phyloP scores from a whole-genome alignment of 1,140 invertebrate genomes.

The Ladona fulva region DNA sequence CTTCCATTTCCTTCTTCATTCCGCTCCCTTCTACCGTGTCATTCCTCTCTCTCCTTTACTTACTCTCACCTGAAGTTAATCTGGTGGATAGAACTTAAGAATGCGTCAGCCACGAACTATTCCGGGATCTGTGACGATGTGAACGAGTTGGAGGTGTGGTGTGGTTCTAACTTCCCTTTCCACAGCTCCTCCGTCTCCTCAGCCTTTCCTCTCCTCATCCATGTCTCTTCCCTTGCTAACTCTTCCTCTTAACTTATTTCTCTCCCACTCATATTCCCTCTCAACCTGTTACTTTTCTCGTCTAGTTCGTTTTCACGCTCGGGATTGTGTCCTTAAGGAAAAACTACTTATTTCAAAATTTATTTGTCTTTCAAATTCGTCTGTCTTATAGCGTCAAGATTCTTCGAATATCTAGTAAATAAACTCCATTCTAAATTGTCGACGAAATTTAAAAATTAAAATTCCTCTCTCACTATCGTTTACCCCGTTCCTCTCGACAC shows the following conservation, averaged over 20 bases:
- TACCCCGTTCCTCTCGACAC: too few relatives aligned
- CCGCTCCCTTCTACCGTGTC: not conserved
- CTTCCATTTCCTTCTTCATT: not conserved
- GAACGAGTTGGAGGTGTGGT: not conserved
- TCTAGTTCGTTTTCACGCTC: too few relatives aligned
- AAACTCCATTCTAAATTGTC: too few relatives aligned
- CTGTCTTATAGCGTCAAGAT: too few relatives aligned
- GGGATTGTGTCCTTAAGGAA: too few relatives aligned
- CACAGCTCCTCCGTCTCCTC: not conserved
- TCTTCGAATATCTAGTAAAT: too few relatives aligned
- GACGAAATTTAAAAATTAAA: too few relatives aligned
- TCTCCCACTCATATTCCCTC: not conserved
- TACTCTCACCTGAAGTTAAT: not conserved
- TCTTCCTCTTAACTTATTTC: not conserved
- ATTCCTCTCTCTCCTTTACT: not conserved
- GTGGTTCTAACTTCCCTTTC: not conserved
- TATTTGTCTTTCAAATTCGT: too few relatives aligned
- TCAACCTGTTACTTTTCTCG: too few relatives aligned
- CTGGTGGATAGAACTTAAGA: not conserved
- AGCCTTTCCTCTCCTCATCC: not conserved
- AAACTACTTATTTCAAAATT: too few relatives aligned
- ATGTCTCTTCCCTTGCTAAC: not conserved
- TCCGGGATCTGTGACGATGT: not conserved
- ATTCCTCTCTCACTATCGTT: too few relatives aligned
- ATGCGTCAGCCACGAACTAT: not conserved